Percentiles rank a stretch among this genome's conserved stretches.
Conservation (phyloP, 2,797 vertebrate species). For the Myotis findleyi region DNA sequence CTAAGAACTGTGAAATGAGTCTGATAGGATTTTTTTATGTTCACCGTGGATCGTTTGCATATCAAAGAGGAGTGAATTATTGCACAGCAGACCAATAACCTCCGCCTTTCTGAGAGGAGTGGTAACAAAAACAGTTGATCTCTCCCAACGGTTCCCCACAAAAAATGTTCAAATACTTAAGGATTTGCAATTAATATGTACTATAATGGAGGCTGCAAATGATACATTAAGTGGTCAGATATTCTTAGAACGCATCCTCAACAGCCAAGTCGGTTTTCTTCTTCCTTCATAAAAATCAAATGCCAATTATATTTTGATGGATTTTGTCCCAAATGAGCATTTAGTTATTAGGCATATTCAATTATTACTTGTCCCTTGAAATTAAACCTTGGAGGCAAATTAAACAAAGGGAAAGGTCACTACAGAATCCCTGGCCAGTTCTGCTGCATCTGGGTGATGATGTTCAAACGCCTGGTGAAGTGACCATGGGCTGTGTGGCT, state of each 20-base stretch:
- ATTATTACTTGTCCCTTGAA: conserved; percentile 90
- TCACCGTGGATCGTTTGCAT: conserved; percentile 99
- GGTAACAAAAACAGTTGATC: conserved; percentile 91
- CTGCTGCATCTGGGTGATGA: conserved; percentile 91
- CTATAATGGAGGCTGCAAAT: conserved; percentile 84
- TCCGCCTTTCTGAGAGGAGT: conserved; percentile 90
- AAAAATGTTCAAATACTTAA: conserved; percentile 86
- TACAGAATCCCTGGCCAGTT: conserved; percentile 89
- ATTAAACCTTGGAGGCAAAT: conserved; percentile 89
- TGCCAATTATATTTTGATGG: conserved; percentile 90
- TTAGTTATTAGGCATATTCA: conserved; percentile 91
- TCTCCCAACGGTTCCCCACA: conserved; percentile 82
- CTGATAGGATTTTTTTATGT: conserved; percentile 99
- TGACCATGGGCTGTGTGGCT: conserved; percentile 94
- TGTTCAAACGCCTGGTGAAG: conserved; percentile 93
- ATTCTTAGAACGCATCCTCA: conserved; percentile 83
- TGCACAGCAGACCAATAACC: conserved; percentile 99
- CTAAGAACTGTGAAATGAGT: conserved; percentile 99
- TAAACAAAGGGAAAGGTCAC: conserved; percentile 95
- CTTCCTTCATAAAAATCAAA: conserved; percentile 86
- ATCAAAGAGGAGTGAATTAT: conserved; percentile 99
- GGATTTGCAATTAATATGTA: conserved; percentile 90
- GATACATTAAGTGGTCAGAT: conserved; percentile 87
- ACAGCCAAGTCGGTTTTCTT: conserved; percentile 80
- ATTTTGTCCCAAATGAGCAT: conserved; percentile 90